Conservation (phyloP, 2,113 vertebrate species). For the Hylia prasina region DNA sequence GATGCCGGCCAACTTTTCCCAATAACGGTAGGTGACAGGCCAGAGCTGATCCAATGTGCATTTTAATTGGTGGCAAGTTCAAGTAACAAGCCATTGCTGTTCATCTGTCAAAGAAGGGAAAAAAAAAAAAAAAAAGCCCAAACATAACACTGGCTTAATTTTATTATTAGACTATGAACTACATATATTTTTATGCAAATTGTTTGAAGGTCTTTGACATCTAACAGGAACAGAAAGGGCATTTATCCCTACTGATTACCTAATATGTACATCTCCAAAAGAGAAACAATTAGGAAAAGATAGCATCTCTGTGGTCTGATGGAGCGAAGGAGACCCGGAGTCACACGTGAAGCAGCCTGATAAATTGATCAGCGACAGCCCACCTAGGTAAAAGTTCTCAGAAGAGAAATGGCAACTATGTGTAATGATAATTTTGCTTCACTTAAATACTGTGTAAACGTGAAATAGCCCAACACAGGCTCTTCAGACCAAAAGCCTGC, state of each 20-base stretch:
- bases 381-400: not conserved
- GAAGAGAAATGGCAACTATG: not conserved
- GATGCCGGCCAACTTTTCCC: slow-evolving; percentile 31
- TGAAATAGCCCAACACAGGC: not conserved
- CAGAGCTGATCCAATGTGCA: slow-evolving; percentile 48
- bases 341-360: not conserved
- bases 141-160: not conserved
- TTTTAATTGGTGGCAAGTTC: slow-evolving; percentile 58
- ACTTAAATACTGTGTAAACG: not conserved
- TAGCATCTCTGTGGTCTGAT: not conserved
- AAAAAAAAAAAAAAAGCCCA: not conserved
- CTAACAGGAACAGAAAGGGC: not conserved
- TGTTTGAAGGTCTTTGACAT: not conserved
- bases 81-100: slow-evolving; percentile 46
- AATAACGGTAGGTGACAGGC: slow-evolving; percentile 57
- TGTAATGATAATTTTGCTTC: not conserved
- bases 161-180: not conserved
- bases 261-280: not conserved
- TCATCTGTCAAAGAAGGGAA: slow-evolving; percentile 40
- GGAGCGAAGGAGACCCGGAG: not conserved
- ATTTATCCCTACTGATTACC: not conserved
- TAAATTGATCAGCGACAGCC: not conserved
- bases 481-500: not conserved
- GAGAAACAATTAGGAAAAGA: not conserved
- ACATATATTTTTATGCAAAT: not conserved